These are phyloP conservation scores for Apteryx owenii DNA, from an alignment of 2,113 vertebrate genomes.

Conservation along the genomic window DNA sequence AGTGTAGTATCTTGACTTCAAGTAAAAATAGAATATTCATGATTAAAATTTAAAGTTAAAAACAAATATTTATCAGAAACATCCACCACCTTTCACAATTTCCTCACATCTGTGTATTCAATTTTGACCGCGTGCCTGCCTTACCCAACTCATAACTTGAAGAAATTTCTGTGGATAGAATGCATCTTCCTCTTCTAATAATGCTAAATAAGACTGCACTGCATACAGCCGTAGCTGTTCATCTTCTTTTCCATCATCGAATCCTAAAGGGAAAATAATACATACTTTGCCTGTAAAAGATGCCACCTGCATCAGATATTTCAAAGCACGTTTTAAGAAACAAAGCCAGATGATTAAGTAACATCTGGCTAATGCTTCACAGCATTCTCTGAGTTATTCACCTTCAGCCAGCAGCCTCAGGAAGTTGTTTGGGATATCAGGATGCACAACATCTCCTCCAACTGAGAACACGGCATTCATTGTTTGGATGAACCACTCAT, in stretches of 20 bases:
- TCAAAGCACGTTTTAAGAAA: background rate
- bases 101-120: background rate
- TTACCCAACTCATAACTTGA: constrained; percentile 98
- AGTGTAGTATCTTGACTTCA: background rate
- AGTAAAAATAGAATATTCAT: background rate
- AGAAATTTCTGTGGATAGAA: constrained; percentile 92
- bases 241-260: constrained; percentile 87
- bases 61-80: background rate
- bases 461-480: constrained; percentile 94
- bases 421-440: constrained; percentile 92
- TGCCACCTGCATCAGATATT: background rate
- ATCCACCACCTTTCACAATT: background rate
- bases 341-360: background rate
- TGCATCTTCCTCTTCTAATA: constrained; percentile 82
- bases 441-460: constrained; percentile 90
- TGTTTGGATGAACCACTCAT: constrained; percentile 95
- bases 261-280: constrained; percentile 69
- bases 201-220: constrained; percentile 85
- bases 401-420: constrained; percentile 92
- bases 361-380: background rate
- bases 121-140: constrained; percentile 34
- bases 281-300: background rate
- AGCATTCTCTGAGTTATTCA: constrained; percentile 53
- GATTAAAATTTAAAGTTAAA: background rate
- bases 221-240: constrained; percentile 86